Evolutionary conservation across 2,113 vertebrate genomes (phyloP), one percentile per base, ranked within the genome.

Genomic region (Helogale parvula): DNA sequence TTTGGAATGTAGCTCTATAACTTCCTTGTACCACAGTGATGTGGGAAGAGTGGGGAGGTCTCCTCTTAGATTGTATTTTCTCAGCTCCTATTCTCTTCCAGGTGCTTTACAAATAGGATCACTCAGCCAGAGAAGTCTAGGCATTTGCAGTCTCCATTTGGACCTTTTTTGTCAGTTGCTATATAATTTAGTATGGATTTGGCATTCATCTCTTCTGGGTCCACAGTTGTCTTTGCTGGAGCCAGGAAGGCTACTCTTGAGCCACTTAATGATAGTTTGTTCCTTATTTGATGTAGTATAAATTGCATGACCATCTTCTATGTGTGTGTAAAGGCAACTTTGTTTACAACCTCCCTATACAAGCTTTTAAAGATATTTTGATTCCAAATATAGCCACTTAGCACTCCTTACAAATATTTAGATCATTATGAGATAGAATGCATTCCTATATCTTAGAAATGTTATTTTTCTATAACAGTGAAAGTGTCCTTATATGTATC

Each of bases 291-390:
- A 79, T 54, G 12, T 35, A 29, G 16, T 47, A 23, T 63, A 96
- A 52, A 87, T 80, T 96, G 94, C 52, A 7, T 54, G 93, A 76
- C 25, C 15, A 79, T 15, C 52, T 88, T 89, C 23, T 90, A 3
- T 11, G 66, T 38, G 7, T 54, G 0, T 54, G 7, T 68, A 83
- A 96, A 90, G n/a, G 4, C 8, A 82, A 60, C 16, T 79, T 95
- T 97, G 68, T 92, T 72, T 74, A 31, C 23, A 83, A 68, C 8
- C 5, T 72, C n/a, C 92, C 77, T 68, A 77, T 35, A 33, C 33
- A 94, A 57, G 3, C 12, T 97, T 92, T 90, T 63, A 96, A 92
- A 91, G 82, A 90, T 57, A 88, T 12, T 57, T 82, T 81, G 65
- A 91, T 68, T 88, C 31, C 29, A 90, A 45, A 65, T 77, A 85